A percentile compares a stretch with the other conserved stretches of the same genome.
phyloP scores from a whole-genome alignment of 2,113 vertebrate species.

The Campylomormyrus tamandua region DNA sequence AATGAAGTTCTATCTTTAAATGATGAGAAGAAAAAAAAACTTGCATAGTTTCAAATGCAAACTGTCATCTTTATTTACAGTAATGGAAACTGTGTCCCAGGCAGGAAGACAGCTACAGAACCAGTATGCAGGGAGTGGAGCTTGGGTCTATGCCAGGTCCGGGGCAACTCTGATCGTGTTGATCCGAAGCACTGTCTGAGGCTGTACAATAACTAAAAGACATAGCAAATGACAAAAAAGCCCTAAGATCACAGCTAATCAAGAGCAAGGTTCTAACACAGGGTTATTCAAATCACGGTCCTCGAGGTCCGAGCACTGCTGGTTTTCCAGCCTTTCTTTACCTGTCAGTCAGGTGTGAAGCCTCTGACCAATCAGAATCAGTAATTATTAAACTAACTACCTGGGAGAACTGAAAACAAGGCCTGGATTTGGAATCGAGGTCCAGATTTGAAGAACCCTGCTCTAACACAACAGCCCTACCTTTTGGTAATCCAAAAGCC shows the following conservation, averaged over 20 bases:
- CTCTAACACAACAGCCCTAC: neutral
- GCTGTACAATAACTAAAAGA: constrained; percentile 56
- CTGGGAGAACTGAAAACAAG: too few species aligned
- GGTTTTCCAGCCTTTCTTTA: too few species aligned
- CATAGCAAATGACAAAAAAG: constrained; percentile 18
- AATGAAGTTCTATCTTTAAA: neutral
- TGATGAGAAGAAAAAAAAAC: too few species aligned
- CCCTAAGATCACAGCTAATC: neutral
- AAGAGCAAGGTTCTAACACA: neutral
- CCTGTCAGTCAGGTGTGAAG: too few species aligned
- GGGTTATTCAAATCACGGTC: too few species aligned
- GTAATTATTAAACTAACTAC: too few species aligned
- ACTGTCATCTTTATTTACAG: constrained; percentile 13
- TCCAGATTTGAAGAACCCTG: too few species aligned
- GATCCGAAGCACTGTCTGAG: constrained; percentile 73
- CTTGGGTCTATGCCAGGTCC: constrained; percentile 43
- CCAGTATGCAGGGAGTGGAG: neutral
- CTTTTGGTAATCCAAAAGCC: neutral
- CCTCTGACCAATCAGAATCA: too few species aligned
- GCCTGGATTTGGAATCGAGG: too few species aligned
- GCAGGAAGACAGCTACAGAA: neutral
- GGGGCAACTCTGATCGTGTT: constrained; percentile 71
- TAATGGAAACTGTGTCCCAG: neutral
- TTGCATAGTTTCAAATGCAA: neutral
- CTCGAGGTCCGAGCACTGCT: too few species aligned